Evolutionary conservation across 2,888 invertebrate genomes (phyloP).

Genomic region (Perizoma flavofasciatum): DNA sequence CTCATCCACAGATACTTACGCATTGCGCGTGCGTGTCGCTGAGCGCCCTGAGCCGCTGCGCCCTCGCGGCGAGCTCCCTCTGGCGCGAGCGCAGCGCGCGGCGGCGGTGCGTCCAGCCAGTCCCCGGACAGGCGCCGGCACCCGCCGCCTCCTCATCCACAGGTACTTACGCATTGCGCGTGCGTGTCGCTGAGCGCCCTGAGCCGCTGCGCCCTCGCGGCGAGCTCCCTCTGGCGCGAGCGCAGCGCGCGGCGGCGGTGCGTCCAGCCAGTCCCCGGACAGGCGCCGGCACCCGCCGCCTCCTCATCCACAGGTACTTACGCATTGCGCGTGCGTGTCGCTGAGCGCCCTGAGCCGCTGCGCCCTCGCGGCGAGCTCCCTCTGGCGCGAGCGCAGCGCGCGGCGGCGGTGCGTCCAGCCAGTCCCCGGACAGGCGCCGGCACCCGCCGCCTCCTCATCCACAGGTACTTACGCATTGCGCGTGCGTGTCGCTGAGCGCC

Average conservation of each 20-base stretch:
- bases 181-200: constrained; percentile 77
- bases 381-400: constrained; percentile 84
- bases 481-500: constrained; percentile 76
- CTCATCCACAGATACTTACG: constrained; percentile 77
- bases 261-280: constrained; percentile 83
- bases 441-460: constrained; percentile 88
- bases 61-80: constrained; percentile 75
- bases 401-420: constrained; percentile 84
- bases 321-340: constrained; percentile 77
- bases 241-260: constrained; percentile 84
- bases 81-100: constrained; percentile 84
- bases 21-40: constrained; percentile 77
- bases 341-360: constrained; percentile 73
- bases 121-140: constrained; percentile 80
- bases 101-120: constrained; percentile 83
- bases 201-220: constrained; percentile 66
- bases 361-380: constrained; percentile 76
- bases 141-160: constrained; percentile 87
- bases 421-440: constrained; percentile 76
- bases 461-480: constrained; percentile 69
- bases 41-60: constrained; percentile 73
- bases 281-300: constrained; percentile 85
- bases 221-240: constrained; percentile 83
- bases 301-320: constrained; percentile 82
- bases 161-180: constrained; percentile 65